Base-by-base conservation (phyloP, 2,113 vertebrate species). In the Malurus alboscapulatus region DNA sequence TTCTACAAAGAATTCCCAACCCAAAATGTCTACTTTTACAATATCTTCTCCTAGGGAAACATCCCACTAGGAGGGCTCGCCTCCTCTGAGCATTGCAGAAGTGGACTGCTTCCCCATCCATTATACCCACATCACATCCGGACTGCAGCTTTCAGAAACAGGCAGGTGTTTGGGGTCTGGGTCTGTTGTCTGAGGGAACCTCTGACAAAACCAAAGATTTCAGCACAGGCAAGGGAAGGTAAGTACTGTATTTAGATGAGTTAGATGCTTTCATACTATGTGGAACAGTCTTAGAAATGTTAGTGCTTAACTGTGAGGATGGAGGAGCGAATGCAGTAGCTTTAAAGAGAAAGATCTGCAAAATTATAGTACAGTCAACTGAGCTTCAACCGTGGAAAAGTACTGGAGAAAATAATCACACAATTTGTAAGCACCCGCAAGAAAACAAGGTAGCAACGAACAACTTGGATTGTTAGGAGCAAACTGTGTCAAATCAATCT, bases 401-500 rank as follows among this genome's bases (percentile, higher is more conserved):
- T 69, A 69, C 78, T 85, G 87, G 82, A 79, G 84, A 95, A 95
- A 95, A 95, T 88, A 95, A 95, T 94, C 85, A 87, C 93, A 80
- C 75, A 76, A 82, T 94, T 93, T 91, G 75, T 85, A 95, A 94
- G 86, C 91, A 92, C 34, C 26, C 0, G 3, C 86, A 93, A 95
- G 93, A 93, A 95, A 94, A 89, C 74, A 91, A 83, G 85, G 84
- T 30, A 88, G 90, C 9, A 3, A 73, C 32, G 80, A 68, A 83
- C 54, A 80, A 76, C 87, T 66, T 7, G 82, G 63, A 90, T 69
- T 96, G 88, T 94, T 95, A 93, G 93, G 73, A 96, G 90, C 82
- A 95, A 95, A 95, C 93, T 95, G 93, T 94, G 96, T 93, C 93
- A 96, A 92, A 93, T 67, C 88, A 93, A 93, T 96, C 92, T 95